Evolutionary conservation across 2,113 vertebrate genomes (phyloP), one percentile per base, ranked within the genome.

Genomic region (Hippocampus abdominalis): DNA sequence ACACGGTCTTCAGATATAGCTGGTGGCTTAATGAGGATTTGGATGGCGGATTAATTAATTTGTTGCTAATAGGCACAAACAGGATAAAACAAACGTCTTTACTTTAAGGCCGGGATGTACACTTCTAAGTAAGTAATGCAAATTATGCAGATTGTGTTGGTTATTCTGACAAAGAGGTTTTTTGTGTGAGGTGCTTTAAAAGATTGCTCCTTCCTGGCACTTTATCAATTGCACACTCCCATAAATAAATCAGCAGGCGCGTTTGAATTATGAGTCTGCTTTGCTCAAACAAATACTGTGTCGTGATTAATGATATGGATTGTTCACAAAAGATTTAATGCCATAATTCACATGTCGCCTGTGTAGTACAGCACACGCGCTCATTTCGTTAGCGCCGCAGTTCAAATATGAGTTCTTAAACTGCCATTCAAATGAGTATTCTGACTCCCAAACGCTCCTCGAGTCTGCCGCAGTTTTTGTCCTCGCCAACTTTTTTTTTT

Each of bases 41-140:
- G 87, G 83, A 89, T 89, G 88, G 89, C 79, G 76, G 81, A 91
- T 92, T 92, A 83, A 93, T 93, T 93, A 92, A 92, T 92, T 90
- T 93, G 90, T 91, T 89, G 91, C 92, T 93, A 93, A 93, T 92
- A 93, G 91, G 92, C 92, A 93, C 90, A 91, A 92, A 93, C 90
- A 93, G 51, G 79, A 88, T 85, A 93, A 93, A 93, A 93, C 90
- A 92, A 92, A 92, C 91, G 91, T 93, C 92, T 93, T 93, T 93
- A 92, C 91, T 91, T 91, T 92, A 91, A 87, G 81, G 87, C 83
- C 77, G 66, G 85, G 85, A 84, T 86, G 82, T 84, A 84, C 84
- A 81, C 86, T 88, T 90, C 90, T 92, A 90, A 92, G 90, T 89
- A 92, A 93, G 83, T 85, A 90, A 84, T 89, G 91, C 91, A 91